Evolutionary conservation across 1,140 invertebrate species (phyloP).

Genomic region (Tigriopus japonicus): DNA sequence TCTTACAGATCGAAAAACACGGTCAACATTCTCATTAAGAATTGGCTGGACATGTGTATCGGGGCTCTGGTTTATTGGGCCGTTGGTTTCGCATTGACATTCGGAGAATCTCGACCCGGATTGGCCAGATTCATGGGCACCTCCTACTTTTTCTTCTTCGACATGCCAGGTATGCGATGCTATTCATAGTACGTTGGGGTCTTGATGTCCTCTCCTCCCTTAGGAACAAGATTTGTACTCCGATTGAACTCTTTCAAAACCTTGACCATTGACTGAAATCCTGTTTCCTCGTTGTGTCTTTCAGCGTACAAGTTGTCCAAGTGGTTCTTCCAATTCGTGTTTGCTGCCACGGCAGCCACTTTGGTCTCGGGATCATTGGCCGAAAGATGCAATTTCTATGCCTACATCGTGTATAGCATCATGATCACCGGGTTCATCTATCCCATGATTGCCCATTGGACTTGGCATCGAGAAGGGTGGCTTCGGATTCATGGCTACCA

Average conservation of each 20-base stretch:
- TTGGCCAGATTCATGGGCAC: slow-evolving; percentile 22
- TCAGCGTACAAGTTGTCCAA: slow-evolving; percentile 17
- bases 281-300: background rate
- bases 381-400: slow-evolving; percentile 34
- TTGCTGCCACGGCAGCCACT: slow-evolving; percentile 32
- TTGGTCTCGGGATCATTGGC: slow-evolving; percentile 37
- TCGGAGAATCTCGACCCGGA: slow-evolving; percentile 21
- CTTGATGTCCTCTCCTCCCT: no score
- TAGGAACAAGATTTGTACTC: no score
- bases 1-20: slow-evolving; percentile 32
- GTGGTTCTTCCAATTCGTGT: slow-evolving; percentile 36
- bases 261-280: background rate
- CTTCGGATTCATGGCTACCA: slow-evolving; percentile 20
- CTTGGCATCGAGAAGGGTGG: slow-evolving; percentile 25
- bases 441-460: slow-evolving; percentile 36
- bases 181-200: no score
- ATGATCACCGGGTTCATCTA: slow-evolving; percentile 35
- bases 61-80: slow-evolving; percentile 34
- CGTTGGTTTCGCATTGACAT: slow-evolving; percentile 34
- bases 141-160: slow-evolving; percentile 19
- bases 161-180: slow-evolving; percentile 14
- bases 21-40: slow-evolving; percentile 39
- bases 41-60: slow-evolving; percentile 35
- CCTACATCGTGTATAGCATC: slow-evolving; percentile 36
- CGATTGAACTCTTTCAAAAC: background rate